Evolutionary conservation across 2,888 invertebrate genomes (phyloP).

Genomic region (Papilio demoleus): DNA sequence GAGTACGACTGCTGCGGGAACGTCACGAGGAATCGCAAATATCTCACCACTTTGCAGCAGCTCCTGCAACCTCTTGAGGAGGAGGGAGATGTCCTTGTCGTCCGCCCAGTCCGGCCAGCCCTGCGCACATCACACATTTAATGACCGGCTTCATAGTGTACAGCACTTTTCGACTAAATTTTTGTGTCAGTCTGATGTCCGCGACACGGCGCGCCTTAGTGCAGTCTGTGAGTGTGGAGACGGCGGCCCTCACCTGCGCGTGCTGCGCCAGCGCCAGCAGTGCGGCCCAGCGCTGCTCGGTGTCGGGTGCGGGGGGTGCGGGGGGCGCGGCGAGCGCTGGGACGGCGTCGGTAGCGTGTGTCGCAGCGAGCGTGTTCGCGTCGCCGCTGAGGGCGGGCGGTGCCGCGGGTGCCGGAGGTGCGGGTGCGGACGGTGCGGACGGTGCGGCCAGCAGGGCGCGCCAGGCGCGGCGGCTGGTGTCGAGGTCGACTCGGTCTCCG

Average conservation of each 20-base stretch:
- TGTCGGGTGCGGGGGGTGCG: not conserved
- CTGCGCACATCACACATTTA: constrained; percentile 75
- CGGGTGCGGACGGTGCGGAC: constrained; percentile 23
- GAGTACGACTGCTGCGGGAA: too few relatives aligned
- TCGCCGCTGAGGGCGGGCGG: too few relatives aligned
- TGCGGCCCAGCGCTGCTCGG: constrained; percentile 88
- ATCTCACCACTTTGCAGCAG: constrained; percentile 67
- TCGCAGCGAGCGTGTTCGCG: too few relatives aligned
- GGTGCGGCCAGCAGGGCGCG: constrained; percentile 43
- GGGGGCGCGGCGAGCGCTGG: not conserved
- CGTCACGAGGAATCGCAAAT: too few relatives aligned
- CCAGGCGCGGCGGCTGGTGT: constrained; percentile 79
- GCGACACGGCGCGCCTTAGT: too few relatives aligned
- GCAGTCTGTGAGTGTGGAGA: too few relatives aligned
- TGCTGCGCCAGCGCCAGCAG: constrained; percentile 82
- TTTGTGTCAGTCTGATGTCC: too few relatives aligned
- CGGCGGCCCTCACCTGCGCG: constrained; percentile 51
- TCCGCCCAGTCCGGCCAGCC: constrained; percentile 88
- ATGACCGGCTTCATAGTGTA: too few relatives aligned
- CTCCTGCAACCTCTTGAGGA: constrained; percentile 71
- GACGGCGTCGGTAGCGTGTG: not conserved
- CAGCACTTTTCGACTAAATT: too few relatives aligned
- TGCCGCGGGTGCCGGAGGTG: not conserved
- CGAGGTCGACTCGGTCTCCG: constrained; percentile 74
- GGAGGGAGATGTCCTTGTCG: constrained; percentile 85